These are phyloP conservation scores for Bombyx mori DNA, from an alignment of 1,140 invertebrate species.

Conservation along the genomic window DNA sequence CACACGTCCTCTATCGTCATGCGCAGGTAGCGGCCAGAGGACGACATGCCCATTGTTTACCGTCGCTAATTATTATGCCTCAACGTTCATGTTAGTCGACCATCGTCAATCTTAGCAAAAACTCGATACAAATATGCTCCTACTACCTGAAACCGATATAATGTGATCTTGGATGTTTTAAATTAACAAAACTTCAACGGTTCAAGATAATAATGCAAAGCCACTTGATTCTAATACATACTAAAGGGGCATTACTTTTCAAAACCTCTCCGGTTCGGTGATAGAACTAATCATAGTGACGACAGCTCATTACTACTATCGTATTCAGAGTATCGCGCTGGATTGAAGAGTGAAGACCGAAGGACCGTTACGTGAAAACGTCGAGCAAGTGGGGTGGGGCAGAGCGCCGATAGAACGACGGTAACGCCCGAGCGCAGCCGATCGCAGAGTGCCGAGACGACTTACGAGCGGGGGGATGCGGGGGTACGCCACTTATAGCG, in stretches of 20 bases:
- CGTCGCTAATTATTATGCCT: constrained; percentile 64
- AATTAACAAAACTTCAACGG: no score
- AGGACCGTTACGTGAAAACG: constrained; percentile 70
- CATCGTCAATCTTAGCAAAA: constrained; percentile 39
- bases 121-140: constrained; percentile 25
- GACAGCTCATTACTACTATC: constrained; percentile 44
- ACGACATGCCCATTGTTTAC: constrained; percentile 67
- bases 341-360: constrained; percentile 28
- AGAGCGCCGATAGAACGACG: constrained; percentile 47
- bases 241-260: constrained; percentile 4
- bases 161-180: constrained; percentile 5
- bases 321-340: constrained; percentile 60
- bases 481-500: constrained; percentile 69
- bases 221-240: no score
- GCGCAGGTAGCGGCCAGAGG: constrained; percentile 62
- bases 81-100: constrained; percentile 44
- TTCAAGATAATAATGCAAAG: no score
- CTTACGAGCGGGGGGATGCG: constrained; percentile 51
- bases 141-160: neutral
- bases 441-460: constrained; percentile 52
- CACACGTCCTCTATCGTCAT: constrained; percentile 58
- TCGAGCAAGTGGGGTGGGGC: constrained; percentile 56
- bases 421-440: constrained; percentile 54
- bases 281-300: constrained; percentile 31
- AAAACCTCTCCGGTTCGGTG: constrained; percentile 25